Evolutionary conservation across 2,797 vertebrate species (phyloP).

Genomic region (Phrynocephalus vlangalii): DNA sequence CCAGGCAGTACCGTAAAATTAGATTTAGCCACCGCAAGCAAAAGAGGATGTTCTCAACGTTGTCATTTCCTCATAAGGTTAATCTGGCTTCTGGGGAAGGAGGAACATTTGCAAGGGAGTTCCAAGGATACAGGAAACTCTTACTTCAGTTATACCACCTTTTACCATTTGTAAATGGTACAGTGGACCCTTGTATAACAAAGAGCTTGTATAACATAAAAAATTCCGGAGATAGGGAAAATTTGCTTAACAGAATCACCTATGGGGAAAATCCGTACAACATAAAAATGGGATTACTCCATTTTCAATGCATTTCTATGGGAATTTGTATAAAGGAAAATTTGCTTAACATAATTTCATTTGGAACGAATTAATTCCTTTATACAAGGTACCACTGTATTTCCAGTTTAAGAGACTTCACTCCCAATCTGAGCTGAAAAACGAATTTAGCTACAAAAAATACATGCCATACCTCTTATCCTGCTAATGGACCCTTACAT

Average conservation of each 20-base stretch:
- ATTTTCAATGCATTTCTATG: no score
- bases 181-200: no score
- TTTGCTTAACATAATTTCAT: no score
- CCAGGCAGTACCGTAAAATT: neutral
- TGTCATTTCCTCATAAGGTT: neutral
- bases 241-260: no score
- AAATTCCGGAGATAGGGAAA: no score
- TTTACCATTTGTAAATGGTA: neutral
- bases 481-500: neutral
- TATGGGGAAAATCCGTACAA: no score
- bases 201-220: no score
- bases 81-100: neutral
- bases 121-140: neutral
- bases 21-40: neutral
- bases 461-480: neutral
- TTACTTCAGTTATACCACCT: conserved; percentile 7
- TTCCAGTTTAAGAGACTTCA: conserved; percentile 42
- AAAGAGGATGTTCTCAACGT: neutral
- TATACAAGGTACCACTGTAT: neutral
- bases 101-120: neutral
- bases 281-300: no score
- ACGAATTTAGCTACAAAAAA: neutral
- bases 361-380: no score
- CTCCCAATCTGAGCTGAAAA: neutral
- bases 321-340: no score